Conservation (phyloP, 92 coral and sea anemone genomes). For the Porites divaricata region DNA sequence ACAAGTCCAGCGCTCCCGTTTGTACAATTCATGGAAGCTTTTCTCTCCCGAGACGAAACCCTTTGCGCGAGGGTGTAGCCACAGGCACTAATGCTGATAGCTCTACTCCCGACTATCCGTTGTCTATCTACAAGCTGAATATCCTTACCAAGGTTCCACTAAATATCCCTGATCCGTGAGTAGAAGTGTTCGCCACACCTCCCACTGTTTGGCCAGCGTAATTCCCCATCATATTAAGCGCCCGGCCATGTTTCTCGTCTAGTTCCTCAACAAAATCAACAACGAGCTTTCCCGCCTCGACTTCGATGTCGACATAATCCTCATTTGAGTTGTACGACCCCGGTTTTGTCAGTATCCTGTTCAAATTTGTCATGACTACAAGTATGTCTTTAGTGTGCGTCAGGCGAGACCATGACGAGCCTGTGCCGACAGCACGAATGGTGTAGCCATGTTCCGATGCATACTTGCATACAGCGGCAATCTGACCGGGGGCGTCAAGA, state of each 20-base stretch:
- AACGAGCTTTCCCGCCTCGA: constrained; percentile 57
- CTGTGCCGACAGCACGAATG: constrained; percentile 41
- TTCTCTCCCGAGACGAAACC: too few relatives aligned
- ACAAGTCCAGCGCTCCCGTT: too few relatives aligned
- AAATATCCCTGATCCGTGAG: constrained; percentile 54
- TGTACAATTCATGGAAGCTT: too few relatives aligned
- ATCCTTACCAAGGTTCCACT: constrained; percentile 56
- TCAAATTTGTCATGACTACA: constrained; percentile 18
- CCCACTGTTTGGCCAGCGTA: constrained; percentile 67
- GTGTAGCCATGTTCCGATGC: constrained; percentile 14
- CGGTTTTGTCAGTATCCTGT: constrained; percentile 1
- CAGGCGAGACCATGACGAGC: constrained; percentile 43
- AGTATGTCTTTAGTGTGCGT: constrained; percentile 38
- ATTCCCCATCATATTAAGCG: constrained; percentile 61
- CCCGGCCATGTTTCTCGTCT: constrained; percentile 35
- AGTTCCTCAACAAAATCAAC: constrained; percentile 48
- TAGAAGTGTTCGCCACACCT: constrained; percentile 57
- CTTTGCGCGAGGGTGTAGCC: too few relatives aligned
- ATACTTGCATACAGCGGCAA: constrained; percentile 42
- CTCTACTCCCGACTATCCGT: too few relatives aligned
- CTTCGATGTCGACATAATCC: constrained; percentile 55
- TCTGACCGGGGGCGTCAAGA: constrained; percentile 23
- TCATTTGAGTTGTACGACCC: not conserved
- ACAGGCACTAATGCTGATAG: too few relatives aligned
- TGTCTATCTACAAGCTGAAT: too few relatives aligned